phyloP scores from a whole-genome alignment of 2,797 vertebrate genomes.

The Fratercula arctica region DNA sequence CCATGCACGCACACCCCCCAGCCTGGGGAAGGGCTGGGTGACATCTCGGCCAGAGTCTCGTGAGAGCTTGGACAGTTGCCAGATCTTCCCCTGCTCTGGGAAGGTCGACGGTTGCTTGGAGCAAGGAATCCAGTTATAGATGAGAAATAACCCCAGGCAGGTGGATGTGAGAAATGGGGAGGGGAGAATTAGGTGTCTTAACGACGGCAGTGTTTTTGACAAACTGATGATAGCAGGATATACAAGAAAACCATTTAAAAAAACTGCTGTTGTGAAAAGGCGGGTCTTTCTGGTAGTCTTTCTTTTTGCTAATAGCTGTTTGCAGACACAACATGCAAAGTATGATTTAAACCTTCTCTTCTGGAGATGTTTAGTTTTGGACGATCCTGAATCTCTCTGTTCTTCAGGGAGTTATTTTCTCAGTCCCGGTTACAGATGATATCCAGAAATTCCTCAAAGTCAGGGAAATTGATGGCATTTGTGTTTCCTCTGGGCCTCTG shows the following conservation, averaged over 20 bases:
- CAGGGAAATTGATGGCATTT: neutral
- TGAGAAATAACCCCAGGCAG: neutral
- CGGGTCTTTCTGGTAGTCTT: neutral
- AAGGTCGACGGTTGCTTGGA: neutral
- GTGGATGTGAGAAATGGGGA: neutral
- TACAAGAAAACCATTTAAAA: neutral
- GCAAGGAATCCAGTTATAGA: neutral
- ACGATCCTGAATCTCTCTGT: neutral
- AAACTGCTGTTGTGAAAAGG: neutral
- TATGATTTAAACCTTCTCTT: neutral
- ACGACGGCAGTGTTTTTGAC: neutral
- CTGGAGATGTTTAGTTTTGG: neutral
- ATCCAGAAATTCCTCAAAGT: neutral
- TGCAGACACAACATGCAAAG: neutral
- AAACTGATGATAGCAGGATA: neutral
- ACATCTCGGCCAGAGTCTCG: accelerated
- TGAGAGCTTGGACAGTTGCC: neutral
- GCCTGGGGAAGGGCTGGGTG: neutral
- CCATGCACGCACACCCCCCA: neutral
- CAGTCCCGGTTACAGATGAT: neutral
- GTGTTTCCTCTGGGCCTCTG: neutral
- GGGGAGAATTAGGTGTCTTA: neutral
- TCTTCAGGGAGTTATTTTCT: neutral
- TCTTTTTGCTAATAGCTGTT: neutral
- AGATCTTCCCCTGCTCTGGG: neutral